phyloP scores from a whole-genome alignment of 2,888 invertebrate genomes.

The Strigamia maritima region DNA sequence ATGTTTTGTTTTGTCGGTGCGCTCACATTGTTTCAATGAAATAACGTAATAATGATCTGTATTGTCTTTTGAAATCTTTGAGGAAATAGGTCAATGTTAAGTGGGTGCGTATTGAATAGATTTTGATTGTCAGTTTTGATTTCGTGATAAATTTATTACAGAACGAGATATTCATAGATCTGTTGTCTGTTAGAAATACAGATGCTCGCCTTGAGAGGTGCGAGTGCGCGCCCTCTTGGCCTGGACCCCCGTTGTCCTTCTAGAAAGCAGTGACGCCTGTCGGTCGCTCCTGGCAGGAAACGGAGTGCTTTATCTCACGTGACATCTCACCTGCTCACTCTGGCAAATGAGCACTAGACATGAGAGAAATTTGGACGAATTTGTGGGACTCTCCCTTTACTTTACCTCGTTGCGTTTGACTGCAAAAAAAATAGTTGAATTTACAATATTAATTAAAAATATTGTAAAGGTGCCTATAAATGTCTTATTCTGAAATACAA shows the following conservation, averaged over 20 bases:
- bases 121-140: background rate
- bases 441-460: too few species aligned
- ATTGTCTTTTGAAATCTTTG: background rate
- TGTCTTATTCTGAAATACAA: too few species aligned
- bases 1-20: background rate
- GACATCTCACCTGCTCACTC: background rate
- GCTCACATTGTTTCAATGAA: background rate
- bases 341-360: background rate
- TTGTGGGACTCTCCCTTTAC: background rate
- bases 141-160: background rate
- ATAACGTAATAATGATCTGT: background rate
- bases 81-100: constrained; percentile 4
- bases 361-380: background rate
- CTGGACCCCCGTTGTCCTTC: constrained; percentile 4
- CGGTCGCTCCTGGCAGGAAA: constrained; percentile 4
- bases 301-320: constrained; percentile 4
- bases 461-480: too few species aligned
- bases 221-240: background rate
- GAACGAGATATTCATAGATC: background rate
- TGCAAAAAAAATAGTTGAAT: too few species aligned
- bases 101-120: background rate
- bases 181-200: background rate
- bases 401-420: background rate
- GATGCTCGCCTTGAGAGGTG: constrained; percentile 4
- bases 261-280: constrained; percentile 4